Base-by-base conservation (phyloP, 2,113 vertebrate genomes). In the Connochaetes taurinus region DNA sequence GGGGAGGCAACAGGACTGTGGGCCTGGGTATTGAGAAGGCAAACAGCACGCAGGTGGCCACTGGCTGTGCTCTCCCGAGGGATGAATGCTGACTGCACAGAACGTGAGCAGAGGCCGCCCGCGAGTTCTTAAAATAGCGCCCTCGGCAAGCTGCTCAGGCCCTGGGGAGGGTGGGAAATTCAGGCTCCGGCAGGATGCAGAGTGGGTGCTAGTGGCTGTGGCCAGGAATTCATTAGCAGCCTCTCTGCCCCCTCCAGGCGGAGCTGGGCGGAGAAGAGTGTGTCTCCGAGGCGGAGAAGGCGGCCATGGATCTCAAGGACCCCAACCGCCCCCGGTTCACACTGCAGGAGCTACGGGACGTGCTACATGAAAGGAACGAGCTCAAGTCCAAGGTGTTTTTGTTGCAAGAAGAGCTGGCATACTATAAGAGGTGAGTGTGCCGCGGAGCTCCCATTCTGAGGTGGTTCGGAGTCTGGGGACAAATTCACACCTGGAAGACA, bases 281-380 rank as follows among this genome's bases (percentile, higher is more conserved):
- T 55, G 43, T 98, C 93, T 95, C 98, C 0, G 99, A 99, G 40
- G 88, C 98, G 1, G 99, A 99, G 74, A 98, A 96, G 60, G 97
- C 96, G 33, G 98, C 98, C 67, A 36, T 99, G 98, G 99, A 99
- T 91, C 98, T 99, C 12, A 99, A 99, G 97, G 99, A 99, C 97
- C 99, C 99, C 2, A 99, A 99, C 97, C 99, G 99, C 9, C 99
- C 99, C 4, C 97, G 99, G 57, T 99, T 99, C 98, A 99, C 99
- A 11, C 98, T 99, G 94, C 99, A 99, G 98, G 99, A 99, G 98
- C 98, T 99, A 62, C 98, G 99, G 27, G 99, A 99, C 0, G 99
- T 99, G 84, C 98, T 99, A 85, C 99, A 99, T 0, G 99, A 99
- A 98, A 99, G 99, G 97, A 99, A 99, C 8, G 99, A 99, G 91